phyloP scores from a whole-genome alignment of 2,797 vertebrate genomes.

The Pangasius mekongensis region DNA sequence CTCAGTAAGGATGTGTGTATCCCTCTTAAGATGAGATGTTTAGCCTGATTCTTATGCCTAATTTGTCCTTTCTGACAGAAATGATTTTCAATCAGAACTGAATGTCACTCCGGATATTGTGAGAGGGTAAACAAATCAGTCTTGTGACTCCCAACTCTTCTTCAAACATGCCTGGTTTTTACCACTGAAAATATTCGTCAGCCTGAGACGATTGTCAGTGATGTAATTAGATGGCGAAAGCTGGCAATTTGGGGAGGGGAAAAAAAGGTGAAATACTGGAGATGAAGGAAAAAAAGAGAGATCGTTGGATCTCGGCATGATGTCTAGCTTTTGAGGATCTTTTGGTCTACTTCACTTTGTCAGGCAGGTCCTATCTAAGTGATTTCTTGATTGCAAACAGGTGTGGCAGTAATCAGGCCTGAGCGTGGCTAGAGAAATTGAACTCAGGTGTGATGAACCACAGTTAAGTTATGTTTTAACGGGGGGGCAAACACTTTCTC shows the following conservation, averaged over 20 bases:
- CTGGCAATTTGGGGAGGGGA: too few species aligned
- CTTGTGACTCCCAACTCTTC: background rate
- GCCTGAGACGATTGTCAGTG: background rate
- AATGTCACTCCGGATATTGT: background rate
- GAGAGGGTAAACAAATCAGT: conserved; percentile 4
- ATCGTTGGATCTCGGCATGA: too few species aligned
- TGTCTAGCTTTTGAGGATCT: too few species aligned
- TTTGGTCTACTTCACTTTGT: too few species aligned
- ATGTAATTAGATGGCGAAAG: background rate
- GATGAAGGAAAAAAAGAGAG: too few species aligned
- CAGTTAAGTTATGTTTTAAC: too few species aligned
- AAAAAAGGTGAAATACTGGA: background rate
- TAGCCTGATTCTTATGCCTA: background rate
- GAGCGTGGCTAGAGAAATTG: too few species aligned
- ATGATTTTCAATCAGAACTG: background rate
- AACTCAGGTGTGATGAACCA: too few species aligned
- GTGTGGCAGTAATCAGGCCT: too few species aligned
- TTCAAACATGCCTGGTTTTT: background rate
- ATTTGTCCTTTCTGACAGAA: conserved; percentile 1
- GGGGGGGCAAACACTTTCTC: too few species aligned
- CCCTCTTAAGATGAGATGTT: background rate
- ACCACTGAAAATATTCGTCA: background rate
- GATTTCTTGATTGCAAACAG: too few species aligned
- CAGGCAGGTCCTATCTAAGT: too few species aligned
- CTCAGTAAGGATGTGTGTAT: background rate